These are phyloP conservation scores for Seriola rivoliana DNA, from an alignment of 2,113 vertebrate genomes.

Conservation along the genomic window DNA sequence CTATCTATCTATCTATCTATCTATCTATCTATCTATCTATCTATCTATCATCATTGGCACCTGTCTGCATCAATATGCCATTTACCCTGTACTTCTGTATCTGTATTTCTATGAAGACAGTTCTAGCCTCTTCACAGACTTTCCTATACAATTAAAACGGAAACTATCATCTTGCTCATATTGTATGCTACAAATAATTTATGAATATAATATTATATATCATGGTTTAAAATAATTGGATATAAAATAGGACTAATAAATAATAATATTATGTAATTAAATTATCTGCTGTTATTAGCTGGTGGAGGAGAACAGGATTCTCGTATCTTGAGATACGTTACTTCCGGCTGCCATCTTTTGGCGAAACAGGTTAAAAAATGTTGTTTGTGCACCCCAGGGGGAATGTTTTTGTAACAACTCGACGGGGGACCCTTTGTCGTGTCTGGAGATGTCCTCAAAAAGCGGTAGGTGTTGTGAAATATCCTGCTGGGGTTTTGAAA, in stretches of 20 bases:
- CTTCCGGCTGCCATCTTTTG: slow-evolving; percentile 20
- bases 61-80: not conserved
- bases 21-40: too few relatives aligned
- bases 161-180: not conserved
- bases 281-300: not conserved
- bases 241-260: not conserved
- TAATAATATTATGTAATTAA: not conserved
- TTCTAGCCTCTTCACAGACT: too few relatives aligned
- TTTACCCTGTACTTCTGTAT: not conserved
- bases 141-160: not conserved
- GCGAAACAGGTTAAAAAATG: not conserved
- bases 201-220: not conserved
- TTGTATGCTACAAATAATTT: not conserved
- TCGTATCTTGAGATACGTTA: not conserved
- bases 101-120: too few relatives aligned
- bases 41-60: not conserved
- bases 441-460: slow-evolving; percentile 1
- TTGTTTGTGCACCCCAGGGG: not conserved
- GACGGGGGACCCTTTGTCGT: not conserved
- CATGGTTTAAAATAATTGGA: not conserved
- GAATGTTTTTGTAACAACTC: not conserved
- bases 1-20: too few relatives aligned
- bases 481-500: not conserved
- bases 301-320: not conserved
- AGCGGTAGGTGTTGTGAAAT: not conserved